Evolutionary conservation across 2,113 vertebrate genomes (phyloP), one percentile per base, ranked within the genome.

Genomic region (Perca fluviatilis): DNA sequence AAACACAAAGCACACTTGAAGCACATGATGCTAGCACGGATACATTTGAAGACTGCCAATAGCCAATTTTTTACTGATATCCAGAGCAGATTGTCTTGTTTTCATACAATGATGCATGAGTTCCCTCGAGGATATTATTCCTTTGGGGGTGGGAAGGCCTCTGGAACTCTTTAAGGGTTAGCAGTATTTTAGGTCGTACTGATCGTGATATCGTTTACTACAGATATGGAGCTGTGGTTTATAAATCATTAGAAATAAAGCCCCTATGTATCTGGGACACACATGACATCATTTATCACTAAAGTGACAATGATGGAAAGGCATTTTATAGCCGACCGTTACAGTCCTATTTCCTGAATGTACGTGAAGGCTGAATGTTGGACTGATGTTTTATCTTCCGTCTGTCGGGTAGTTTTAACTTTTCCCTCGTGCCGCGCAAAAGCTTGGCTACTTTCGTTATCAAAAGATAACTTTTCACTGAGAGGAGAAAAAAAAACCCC

Each of bases 231-330:
- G 83, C 66, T 57, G 18, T 30, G 78, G 71, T 77, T 88, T 84
- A 86, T 82, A 92, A 90, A 91, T 92, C 77, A 86, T 69, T 58
- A 60, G 69, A 65, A 83, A 74, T 83, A 87, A 93, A 89, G 79
- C 53, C 46, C 11, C 51, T 36, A 64, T 68, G 53, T 90, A 70
- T 88, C 84, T 86, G 49, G 0, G 81, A 88, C 80, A 60, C 76
- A 81, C 83, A 83, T 82, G 79, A 88, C 85, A 79, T 80, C 82
- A 84, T 89, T 81, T 85, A 88, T 94, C 87, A 90, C 75, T 49
- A 43, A 54, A 8, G 23, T 65, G 80, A 79, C 85, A 67, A 60
- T 89, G 88, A 91, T 80, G 62, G 84, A 92, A 68, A 80, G 62
- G 71, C 66, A 9, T 85, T 90, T 92, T 81, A 90, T 85, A n/a